Base-by-base conservation (phyloP, 2,797 vertebrate genomes). In the Onychomys leucogaster region DNA sequence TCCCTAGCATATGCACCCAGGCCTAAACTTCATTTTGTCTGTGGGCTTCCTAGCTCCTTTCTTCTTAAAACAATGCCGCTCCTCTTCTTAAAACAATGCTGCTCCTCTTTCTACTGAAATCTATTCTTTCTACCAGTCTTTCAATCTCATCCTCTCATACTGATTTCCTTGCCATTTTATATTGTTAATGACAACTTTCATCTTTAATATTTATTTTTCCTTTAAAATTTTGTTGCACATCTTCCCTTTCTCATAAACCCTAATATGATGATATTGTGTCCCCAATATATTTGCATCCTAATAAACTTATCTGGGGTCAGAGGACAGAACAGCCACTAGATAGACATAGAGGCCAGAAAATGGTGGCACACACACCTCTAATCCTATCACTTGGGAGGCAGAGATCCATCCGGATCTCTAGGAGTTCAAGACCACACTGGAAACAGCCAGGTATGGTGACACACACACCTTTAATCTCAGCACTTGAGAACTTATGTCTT, bases 141-240 rank as follows among this genome's bases (percentile, higher is more conserved):
- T 82, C 76, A 52, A 61, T 27, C 11, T 32, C n/a, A 65, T 65
- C 11, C 25, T 91, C 37, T 57, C 63, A 7, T 37, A 9, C 37
- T 82, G 27, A n/a, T 89, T 94, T 78, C 37, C 69, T 87, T 25
- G 73, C 9, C 82, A 37, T 78, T 90, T 96, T 71, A 57, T 73
- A 59, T 93, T 82, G 77, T 92, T 80, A 94, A 67, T 59, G 88
- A 61, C 5, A 11, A 76, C 3, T 19, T 91, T 89, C 12, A 41
- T 41, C 41, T 89, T 59, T 34, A 2, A 75, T 32, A 9, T 61
- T 34, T 34, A 61, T 10, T 76, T 73, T 76, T 59, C 10, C 27
- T 89, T 75, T 61, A 43, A 41, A 43, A 12, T 21, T 37, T 59
- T 43, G 52, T 46, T 46, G 19, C 6, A 1, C 29, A 25, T 21